Percentiles rank a stretch among this genome's conserved stretches.
These are phyloP conservation scores for Ganaspis brasiliensis DNA, from an alignment of 2,888 invertebrate genomes.

Conservation along the genomic window DNA sequence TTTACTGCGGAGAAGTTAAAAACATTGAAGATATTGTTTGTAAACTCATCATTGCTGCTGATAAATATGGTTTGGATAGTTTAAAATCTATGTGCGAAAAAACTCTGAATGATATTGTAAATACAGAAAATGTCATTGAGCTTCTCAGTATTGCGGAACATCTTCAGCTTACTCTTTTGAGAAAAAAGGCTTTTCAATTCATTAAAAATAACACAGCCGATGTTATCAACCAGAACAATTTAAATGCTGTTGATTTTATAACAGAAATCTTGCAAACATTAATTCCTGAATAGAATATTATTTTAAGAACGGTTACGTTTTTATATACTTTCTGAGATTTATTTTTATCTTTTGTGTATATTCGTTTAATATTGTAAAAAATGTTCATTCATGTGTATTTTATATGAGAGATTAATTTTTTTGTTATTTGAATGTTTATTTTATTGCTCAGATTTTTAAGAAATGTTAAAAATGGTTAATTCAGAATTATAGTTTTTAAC, in stretches of 20 bases:
- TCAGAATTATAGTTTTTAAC: too few species aligned
- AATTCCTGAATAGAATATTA: not conserved
- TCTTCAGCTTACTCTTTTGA: not conserved
- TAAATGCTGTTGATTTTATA: too few species aligned
- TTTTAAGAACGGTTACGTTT: too few species aligned
- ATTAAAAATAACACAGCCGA: not conserved
- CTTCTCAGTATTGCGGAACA: not conserved
- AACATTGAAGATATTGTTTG: not conserved
- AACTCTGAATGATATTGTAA: not conserved
- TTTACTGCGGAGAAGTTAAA: constrained; percentile 29
- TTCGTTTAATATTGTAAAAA: too few species aligned
- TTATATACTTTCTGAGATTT: too few species aligned
- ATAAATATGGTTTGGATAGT: constrained; percentile 39
- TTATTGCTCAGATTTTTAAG: too few species aligned
- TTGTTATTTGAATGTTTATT: too few species aligned
- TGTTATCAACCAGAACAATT: not conserved
- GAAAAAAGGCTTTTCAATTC: not conserved
- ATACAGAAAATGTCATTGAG: not conserved
- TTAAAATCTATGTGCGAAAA: constrained; percentile 38
- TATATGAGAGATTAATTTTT: too few species aligned
- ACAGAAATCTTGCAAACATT: too few species aligned
- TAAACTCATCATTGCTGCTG: constrained; percentile 20
- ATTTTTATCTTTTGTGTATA: too few species aligned
- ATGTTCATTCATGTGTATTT: too few species aligned
- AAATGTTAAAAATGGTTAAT: too few species aligned